Conservation (phyloP, 1,140 invertebrate species). For the Lamellibrachia luymesi region DNA sequence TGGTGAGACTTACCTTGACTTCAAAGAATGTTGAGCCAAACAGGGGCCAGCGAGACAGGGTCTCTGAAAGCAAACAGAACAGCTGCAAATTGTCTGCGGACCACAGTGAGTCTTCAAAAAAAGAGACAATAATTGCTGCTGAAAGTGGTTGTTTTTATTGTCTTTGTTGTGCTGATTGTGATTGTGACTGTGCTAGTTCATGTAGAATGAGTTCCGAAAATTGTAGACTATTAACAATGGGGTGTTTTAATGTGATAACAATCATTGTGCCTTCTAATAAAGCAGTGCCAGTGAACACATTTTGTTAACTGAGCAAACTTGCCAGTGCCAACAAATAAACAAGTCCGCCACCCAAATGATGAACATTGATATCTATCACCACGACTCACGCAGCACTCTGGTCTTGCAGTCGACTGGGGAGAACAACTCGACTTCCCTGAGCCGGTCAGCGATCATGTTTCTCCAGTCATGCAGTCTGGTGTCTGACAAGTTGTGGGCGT, state of each 20-base stretch:
- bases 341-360: neutral
- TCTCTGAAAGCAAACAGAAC: conserved; percentile 61
- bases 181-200: neutral
- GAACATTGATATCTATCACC: neutral
- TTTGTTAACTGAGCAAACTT: neutral
- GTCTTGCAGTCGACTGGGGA: conserved; percentile 65
- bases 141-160: neutral
- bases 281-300: neutral
- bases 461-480: conserved; percentile 82
- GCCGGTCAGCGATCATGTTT: conserved; percentile 81
- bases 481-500: conserved; percentile 58
- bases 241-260: neutral
- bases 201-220: too few species aligned
- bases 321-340: too few species aligned
- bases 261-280: neutral
- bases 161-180: neutral
- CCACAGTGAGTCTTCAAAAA: too few species aligned
- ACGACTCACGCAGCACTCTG: conserved; percentile 65
- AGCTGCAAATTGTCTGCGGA: neutral
- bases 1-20: conserved; percentile 63
- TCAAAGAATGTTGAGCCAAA: conserved; percentile 98
- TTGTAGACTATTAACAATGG: too few species aligned
- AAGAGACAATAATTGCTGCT: neutral
- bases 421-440: conserved; percentile 65
- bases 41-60: conserved; percentile 88